These are phyloP conservation scores for Piaya cayana DNA, from an alignment of 2,113 vertebrate genomes.

Conservation along the genomic window DNA sequence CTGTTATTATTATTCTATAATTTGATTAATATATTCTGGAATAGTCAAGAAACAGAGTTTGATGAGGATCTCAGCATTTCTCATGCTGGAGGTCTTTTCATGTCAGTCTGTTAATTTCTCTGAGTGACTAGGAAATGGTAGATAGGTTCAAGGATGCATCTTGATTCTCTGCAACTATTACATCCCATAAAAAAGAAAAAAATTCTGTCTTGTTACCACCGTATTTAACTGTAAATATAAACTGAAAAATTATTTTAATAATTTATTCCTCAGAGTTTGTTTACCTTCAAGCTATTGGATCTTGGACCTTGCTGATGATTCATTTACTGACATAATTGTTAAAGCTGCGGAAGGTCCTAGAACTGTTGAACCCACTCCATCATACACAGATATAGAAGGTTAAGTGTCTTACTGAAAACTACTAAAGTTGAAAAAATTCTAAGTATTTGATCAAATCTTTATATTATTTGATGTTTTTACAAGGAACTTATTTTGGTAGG, in stretches of 20 bases:
- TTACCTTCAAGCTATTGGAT: neutral
- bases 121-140: neutral
- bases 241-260: fast-evolving
- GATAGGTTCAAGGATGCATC: neutral
- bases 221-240: neutral
- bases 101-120: neutral
- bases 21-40: neutral
- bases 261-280: neutral
- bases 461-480: neutral
- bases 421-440: neutral
- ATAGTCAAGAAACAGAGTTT: neutral
- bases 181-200: neutral
- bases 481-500: neutral
- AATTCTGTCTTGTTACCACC: neutral
- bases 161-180: neutral
- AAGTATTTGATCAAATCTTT: neutral
- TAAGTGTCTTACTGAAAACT: neutral
- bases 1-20: neutral
- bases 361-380: neutral
- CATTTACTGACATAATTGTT: neutral
- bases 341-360: neutral
- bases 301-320: neutral
- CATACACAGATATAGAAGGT: neutral
- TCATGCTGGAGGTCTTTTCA: neutral
- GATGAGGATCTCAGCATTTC: neutral